Conservation (phyloP, 1,140 invertebrate genomes). For the Trichogramma pretiosum region DNA sequence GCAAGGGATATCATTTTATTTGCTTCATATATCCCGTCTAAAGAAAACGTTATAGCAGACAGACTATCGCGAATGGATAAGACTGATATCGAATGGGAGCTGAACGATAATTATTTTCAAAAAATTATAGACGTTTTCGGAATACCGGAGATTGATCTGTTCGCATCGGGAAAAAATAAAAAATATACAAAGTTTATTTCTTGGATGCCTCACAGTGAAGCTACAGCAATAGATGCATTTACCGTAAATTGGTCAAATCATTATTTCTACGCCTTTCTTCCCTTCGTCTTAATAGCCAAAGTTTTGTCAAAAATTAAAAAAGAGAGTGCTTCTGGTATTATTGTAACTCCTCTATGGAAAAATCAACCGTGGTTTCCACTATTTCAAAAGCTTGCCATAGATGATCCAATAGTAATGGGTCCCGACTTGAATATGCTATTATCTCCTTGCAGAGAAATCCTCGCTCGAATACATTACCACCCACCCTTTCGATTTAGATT, state of each 20-base stretch:
- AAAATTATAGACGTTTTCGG: conserved; percentile 1
- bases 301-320: neutral
- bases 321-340: neutral
- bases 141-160: conserved; percentile 20
- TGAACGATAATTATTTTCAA: neutral
- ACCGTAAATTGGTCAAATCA: neutral
- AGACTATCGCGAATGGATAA: conserved; percentile 6
- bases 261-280: neutral
- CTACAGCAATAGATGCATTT: conserved; percentile 11
- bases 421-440: no score
- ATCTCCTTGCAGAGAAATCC: no score
- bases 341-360: neutral
- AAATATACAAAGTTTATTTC: conserved; percentile 24
- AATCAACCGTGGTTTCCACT: neutral
- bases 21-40: conserved; percentile 15
- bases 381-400: no score
- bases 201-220: conserved; percentile 18
- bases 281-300: neutral
- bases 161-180: conserved; percentile 22
- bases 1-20: conserved; percentile 5
- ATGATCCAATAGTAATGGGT: no score
- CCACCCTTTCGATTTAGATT: no score
- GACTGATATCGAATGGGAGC: neutral
- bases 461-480: no score
- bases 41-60: conserved; percentile 8